Conservation (phyloP, 2,797 vertebrate species). For the Clarias laeviceps region DNA sequence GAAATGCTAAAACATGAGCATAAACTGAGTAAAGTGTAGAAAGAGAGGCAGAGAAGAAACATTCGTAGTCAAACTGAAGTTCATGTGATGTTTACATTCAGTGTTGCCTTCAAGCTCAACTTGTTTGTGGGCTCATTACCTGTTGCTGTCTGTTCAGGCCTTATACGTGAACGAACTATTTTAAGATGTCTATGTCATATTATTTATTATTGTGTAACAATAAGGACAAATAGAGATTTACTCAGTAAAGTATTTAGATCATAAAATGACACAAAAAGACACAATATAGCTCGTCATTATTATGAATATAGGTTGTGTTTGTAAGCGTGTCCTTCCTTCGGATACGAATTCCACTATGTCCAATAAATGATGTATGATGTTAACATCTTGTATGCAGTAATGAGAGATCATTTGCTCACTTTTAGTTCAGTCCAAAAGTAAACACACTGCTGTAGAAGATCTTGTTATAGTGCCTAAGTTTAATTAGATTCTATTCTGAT, state of each 20-base stretch:
- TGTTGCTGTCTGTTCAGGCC: neutral
- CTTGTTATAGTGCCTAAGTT: constrained; percentile 25
- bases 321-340: neutral
- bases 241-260: neutral
- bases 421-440: neutral
- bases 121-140: neutral
- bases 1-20: neutral
- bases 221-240: constrained; percentile 1
- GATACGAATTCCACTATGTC: neutral
- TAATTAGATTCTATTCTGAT: constrained; percentile 46
- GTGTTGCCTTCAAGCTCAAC: constrained; percentile 30
- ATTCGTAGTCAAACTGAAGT: constrained; percentile 20
- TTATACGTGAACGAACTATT: neutral
- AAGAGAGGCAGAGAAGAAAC: neutral
- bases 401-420: neutral
- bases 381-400: neutral
- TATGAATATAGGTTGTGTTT: neutral
- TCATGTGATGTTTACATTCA: constrained; percentile 30
- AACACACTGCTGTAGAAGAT: constrained; percentile 13
- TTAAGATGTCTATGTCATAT: neutral
- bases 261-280: neutral
- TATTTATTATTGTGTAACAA: constrained; percentile 22
- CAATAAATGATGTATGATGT: too few species aligned
- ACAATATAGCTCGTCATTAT: neutral
- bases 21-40: neutral